These are phyloP conservation scores for Cariama cristata DNA, from an alignment of 2,113 vertebrate species.

Conservation along the genomic window DNA sequence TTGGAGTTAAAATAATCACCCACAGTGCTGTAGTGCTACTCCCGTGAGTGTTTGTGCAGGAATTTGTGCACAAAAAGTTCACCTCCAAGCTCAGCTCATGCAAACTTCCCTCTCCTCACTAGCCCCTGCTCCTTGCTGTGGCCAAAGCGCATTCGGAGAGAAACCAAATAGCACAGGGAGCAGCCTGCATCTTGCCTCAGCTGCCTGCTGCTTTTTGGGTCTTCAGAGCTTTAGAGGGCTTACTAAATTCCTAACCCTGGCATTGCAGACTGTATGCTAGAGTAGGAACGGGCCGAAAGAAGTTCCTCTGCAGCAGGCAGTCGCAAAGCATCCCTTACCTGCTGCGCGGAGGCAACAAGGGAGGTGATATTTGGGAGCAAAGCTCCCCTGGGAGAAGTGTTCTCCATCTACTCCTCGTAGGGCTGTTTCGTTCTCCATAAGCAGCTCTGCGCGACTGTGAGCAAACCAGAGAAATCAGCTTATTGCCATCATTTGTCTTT, in stretches of 20 bases:
- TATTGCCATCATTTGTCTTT: slow-evolving; percentile 61
- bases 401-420: slow-evolving; percentile 27
- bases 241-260: not conserved
- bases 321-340: not conserved
- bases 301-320: not conserved
- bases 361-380: slow-evolving; percentile 48
- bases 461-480: slow-evolving; percentile 49
- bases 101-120: not conserved
- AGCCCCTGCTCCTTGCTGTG: not conserved
- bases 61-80: not conserved
- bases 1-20: not conserved
- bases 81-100: not conserved
- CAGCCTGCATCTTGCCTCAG: not conserved
- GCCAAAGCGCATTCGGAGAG: not conserved
- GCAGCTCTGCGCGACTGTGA: not conserved
- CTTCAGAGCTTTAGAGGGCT: not conserved
- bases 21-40: not conserved
- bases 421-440: not conserved
- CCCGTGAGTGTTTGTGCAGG: not conserved
- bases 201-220: not conserved
- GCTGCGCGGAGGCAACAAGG: not conserved
- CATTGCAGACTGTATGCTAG: not conserved
- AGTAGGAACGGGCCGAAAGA: not conserved
- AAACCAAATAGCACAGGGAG: not conserved
- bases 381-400: slow-evolving; percentile 28